Conservation (phyloP, 2,888 invertebrate species). For the Drosophila imparisetae region DNA sequence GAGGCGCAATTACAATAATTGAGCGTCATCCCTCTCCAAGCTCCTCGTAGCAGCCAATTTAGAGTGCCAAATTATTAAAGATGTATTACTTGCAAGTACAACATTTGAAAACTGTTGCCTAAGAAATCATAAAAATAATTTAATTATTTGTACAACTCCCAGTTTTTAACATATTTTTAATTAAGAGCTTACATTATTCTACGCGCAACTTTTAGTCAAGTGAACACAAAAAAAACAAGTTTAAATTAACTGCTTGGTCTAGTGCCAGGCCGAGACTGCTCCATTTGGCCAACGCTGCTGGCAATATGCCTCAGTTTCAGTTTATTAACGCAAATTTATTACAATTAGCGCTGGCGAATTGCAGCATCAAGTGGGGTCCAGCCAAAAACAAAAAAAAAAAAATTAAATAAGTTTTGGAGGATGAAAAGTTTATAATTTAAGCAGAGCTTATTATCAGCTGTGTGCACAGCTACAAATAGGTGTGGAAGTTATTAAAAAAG, state of each 20-base stretch:
- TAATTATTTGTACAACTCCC: conserved; percentile 6
- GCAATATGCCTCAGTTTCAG: conserved; percentile 64
- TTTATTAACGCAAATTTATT: conserved; percentile 79
- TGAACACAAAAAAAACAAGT: not conserved
- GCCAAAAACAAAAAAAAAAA: conserved; percentile 16
- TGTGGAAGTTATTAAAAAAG: conserved; percentile 75
- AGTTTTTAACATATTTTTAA: conserved; percentile 51
- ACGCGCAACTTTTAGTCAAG: conserved; percentile 20
- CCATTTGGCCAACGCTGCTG: conserved; percentile 55
- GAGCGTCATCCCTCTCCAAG: not conserved
- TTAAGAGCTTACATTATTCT: conserved; percentile 32
- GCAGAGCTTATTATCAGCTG: conserved; percentile 72
- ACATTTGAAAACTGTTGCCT: not conserved
- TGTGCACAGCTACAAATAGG: conserved; percentile 53
- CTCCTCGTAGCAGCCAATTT: not conserved
- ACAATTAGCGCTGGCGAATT: conserved; percentile 68
- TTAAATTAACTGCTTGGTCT: conserved; percentile 12
- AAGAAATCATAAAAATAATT: not conserved
- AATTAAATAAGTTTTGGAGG: conserved; percentile 36
- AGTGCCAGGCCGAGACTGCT: conserved; percentile 18
- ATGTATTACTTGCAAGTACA: not conserved
- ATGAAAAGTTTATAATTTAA: conserved; percentile 76
- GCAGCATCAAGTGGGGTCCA: conserved; percentile 44
- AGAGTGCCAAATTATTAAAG: not conserved
- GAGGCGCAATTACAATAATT: conserved; percentile 52